Conservation (phyloP, 2,888 invertebrate genomes). For the Sinelater perroti region DNA sequence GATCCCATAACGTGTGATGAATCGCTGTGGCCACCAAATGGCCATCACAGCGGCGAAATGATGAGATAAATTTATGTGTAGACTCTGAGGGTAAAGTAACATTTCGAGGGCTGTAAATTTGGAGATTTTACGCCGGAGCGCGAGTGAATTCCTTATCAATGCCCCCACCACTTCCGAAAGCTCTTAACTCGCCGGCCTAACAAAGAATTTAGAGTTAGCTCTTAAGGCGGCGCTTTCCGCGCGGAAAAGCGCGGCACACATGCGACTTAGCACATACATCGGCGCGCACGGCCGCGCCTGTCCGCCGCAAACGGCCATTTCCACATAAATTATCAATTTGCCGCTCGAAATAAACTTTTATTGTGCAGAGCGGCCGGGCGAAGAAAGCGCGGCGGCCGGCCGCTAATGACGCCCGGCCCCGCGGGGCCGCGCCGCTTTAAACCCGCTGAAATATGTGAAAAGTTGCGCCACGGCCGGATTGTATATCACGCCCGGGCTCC, state of each 20-base stretch:
- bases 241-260: conserved; percentile 42
- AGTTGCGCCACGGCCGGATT: conserved; percentile 34
- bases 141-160: conserved; percentile 31
- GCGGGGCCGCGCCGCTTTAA: conserved; percentile 29
- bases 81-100: no score
- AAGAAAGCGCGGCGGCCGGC: conserved; percentile 11
- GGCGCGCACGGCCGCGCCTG: conserved; percentile 48
- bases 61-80: no score
- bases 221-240: conserved; percentile 41
- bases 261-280: conserved; percentile 53
- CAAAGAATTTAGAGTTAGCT: conserved; percentile 26
- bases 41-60: no score
- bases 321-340: conserved; percentile 54
- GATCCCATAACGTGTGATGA: no score
- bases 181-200: conserved; percentile 25
- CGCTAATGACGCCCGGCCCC: conserved; percentile 20
- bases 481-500: conserved; percentile 37
- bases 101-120: conserved; percentile 10
- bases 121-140: conserved; percentile 6
- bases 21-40: no score
- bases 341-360: conserved; percentile 42
- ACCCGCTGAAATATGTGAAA: conserved; percentile 38
- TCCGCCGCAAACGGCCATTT: conserved; percentile 51
- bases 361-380: conserved; percentile 23
- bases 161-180: conserved; percentile 31